phyloP scores from a whole-genome alignment of 2,888 invertebrate species.

The Euproctis similis region DNA sequence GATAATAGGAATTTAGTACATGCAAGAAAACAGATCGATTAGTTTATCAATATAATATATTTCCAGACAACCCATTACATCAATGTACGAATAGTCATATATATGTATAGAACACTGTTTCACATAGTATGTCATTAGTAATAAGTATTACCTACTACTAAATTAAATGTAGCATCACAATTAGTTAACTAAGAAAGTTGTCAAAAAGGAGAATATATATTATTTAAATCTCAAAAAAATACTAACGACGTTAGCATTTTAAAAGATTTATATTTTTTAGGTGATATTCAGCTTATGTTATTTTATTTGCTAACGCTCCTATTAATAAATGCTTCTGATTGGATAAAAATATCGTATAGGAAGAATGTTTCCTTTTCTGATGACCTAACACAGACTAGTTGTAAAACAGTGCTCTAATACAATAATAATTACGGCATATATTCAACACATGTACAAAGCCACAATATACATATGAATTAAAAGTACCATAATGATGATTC shows the following conservation, averaged over 20 bases:
- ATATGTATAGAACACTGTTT: slow-evolving; percentile 39
- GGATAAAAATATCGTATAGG: no score
- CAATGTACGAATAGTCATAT: slow-evolving; percentile 58
- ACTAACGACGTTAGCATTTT: no score
- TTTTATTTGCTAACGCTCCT: no score
- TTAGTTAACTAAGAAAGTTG: no score
- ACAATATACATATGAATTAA: slow-evolving; percentile 34
- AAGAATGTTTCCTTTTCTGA: no score
- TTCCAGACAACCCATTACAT: slow-evolving; percentile 54
- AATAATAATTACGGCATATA: slow-evolving; percentile 28
- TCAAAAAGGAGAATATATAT: no score
- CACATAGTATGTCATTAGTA: slow-evolving; percentile 12
- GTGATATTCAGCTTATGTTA: no score
- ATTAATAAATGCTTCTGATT: no score
- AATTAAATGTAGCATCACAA: no score
- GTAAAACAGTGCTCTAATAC: slow-evolving; percentile 40
- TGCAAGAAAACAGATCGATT: slow-evolving; percentile 72
- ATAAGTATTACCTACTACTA: background rate
- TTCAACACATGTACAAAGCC: slow-evolving; percentile 52
- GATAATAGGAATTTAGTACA: slow-evolving; percentile 48
- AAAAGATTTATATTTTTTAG: no score
- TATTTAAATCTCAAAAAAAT: no score
- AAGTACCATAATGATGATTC: slow-evolving; percentile 21
- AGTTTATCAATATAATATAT: slow-evolving; percentile 61
- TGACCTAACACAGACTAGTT: slow-evolving; percentile 1